A percentile compares a stretch with the other conserved stretches of the same genome.
These are phyloP conservation scores for Grammomys surdaster DNA, from an alignment of 2,113 vertebrate genomes.

Conservation along the genomic window DNA sequence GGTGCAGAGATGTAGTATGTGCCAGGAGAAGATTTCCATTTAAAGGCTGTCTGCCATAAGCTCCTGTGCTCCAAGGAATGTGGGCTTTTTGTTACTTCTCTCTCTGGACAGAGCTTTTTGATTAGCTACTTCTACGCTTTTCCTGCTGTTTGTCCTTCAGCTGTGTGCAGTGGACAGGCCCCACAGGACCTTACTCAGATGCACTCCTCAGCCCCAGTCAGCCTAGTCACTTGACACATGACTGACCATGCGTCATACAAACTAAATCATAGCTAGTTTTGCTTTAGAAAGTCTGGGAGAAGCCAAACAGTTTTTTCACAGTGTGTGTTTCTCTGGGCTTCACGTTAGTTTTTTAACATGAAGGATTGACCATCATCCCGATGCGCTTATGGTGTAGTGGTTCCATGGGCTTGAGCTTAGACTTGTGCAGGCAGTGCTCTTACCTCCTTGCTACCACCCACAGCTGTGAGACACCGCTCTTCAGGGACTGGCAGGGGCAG, in stretches of 20 bases:
- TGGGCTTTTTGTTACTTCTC: rapidly evolving
- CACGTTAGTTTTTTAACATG: neutral
- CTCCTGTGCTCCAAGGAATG: rapidly evolving
- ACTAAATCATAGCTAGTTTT: neutral
- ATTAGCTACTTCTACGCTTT: neutral
- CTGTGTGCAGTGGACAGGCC: neutral
- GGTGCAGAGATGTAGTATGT: too few relatives aligned
- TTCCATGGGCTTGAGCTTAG: neutral
- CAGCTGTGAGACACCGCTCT: neutral
- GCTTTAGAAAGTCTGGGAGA: neutral
- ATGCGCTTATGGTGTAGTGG: neutral
- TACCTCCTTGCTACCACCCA: rapidly evolving
- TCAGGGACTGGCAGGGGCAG: neutral
- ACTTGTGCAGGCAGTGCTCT: neutral
- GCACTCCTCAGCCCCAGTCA: rapidly evolving
- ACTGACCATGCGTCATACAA: neutral
- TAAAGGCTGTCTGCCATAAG: rapidly evolving
- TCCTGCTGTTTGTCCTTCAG: neutral
- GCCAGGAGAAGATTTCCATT: neutral
- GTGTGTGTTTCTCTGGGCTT: neutral
- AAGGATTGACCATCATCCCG: neutral
- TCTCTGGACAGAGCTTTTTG: neutral
- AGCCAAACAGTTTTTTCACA: neutral
- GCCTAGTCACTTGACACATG: too few relatives aligned
- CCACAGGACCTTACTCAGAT: neutral